Evolutionary conservation across 2,888 invertebrate genomes (phyloP).

Genomic region (Leptinotarsa peninsularis): DNA sequence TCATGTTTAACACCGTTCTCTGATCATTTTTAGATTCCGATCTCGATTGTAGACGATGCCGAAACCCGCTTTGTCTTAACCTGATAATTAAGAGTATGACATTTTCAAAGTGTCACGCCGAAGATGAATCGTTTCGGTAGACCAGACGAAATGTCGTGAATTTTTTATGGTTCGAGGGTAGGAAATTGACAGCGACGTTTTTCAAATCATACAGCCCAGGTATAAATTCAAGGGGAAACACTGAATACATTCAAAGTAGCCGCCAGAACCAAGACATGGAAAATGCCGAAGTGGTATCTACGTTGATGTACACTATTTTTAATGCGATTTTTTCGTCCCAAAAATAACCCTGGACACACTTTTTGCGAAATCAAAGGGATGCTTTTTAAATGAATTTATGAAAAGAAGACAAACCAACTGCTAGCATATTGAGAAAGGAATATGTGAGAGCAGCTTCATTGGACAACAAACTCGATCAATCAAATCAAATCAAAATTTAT

Average conservation of each 20-base stretch:
- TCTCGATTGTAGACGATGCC: constrained; percentile 42
- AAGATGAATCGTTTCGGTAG: constrained; percentile 49
- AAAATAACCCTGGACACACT: no score
- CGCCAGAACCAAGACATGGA: not conserved
- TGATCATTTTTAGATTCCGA: constrained; percentile 49
- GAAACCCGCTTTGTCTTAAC: constrained; percentile 46
- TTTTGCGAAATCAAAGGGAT: no score
- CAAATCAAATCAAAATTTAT: no score
- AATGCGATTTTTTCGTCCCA: no score
- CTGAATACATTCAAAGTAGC: not conserved
- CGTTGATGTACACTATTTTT: no score
- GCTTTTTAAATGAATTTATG: no score
- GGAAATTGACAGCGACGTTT: constrained; percentile 21
- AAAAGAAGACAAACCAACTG: no score
- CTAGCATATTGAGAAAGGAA: no score
- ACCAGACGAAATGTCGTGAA: constrained; percentile 33
- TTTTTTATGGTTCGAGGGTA: constrained; percentile 28
- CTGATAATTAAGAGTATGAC: constrained; percentile 57
- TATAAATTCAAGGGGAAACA: not conserved
- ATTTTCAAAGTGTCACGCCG: constrained; percentile 54
- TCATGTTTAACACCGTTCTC: constrained; percentile 53
- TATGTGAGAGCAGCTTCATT: no score
- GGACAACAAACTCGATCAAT: no score
- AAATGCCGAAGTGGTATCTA: not conserved
- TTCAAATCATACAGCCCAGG: constrained; percentile 14